Percentiles rank a stretch among this genome's conserved stretches.
Conservation (phyloP, 2,113 vertebrate species). For the Anarhynchus alexandrinus region DNA sequence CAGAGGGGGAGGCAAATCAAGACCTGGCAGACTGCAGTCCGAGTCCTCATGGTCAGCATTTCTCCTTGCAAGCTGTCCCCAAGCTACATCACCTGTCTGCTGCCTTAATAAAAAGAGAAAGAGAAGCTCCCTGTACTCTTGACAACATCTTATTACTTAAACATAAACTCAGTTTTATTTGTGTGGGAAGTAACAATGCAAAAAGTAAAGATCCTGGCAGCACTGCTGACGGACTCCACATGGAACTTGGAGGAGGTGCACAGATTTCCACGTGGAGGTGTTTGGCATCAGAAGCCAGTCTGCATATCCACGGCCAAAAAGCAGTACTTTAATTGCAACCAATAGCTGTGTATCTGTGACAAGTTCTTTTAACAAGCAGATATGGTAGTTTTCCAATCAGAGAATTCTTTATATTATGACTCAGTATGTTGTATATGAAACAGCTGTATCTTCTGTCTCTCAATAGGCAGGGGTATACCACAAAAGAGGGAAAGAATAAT, state of each 20-base stretch:
- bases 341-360: neutral
- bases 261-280: neutral
- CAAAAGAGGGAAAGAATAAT: neutral
- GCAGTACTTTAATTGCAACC: neutral
- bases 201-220: neutral
- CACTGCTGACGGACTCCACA: neutral
- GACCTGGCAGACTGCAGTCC: neutral
- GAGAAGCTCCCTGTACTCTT: neutral
- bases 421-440: neutral
- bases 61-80: neutral
- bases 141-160: neutral
- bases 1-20: neutral
- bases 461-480: neutral
- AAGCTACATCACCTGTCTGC: neutral
- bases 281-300: neutral
- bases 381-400: neutral
- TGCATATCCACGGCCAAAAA: neutral
- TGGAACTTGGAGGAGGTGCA: neutral
- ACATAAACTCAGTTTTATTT: neutral
- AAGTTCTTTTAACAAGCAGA: neutral
- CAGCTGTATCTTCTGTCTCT: neutral
- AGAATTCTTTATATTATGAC: neutral
- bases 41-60: neutral
- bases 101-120: neutral
- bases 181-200: neutral